A percentile compares a stretch with the other conserved stretches of the same genome.
phyloP scores from a whole-genome alignment of 2,888 invertebrate species.

The Sussaba pulchella region DNA sequence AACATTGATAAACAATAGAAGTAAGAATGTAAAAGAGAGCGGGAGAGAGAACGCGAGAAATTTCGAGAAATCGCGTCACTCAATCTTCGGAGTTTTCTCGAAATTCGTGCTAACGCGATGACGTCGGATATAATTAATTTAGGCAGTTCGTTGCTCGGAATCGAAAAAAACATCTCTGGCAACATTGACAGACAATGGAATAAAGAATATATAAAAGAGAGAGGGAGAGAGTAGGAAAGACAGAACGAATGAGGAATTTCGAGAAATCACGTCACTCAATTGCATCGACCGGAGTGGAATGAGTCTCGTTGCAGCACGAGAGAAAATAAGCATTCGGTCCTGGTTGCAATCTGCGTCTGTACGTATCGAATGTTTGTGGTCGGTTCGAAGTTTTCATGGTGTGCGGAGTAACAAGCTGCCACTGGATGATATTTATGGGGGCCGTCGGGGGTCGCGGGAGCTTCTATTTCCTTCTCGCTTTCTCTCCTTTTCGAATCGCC shows the following conservation, averaged over 20 bases:
- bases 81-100: neutral
- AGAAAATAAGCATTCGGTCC: constrained; percentile 11
- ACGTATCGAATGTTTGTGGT: constrained; percentile 80
- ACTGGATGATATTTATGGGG: constrained; percentile 82
- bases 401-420: constrained; percentile 83
- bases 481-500: constrained; percentile 50
- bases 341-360: constrained; percentile 18
- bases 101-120: neutral
- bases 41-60: constrained; percentile 4
- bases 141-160: neutral
- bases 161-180: constrained; percentile 18
- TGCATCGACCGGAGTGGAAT: constrained; percentile 28
- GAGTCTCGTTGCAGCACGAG: neutral
- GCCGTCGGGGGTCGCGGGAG: constrained; percentile 80
- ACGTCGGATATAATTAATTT: constrained; percentile 27
- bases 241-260: constrained; percentile 16
- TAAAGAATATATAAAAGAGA: no score
- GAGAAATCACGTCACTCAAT: constrained; percentile 17
- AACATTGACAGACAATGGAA: neutral
- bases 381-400: constrained; percentile 79
- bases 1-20: neutral
- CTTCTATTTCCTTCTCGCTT: constrained; percentile 50
- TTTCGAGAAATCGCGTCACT: neutral
- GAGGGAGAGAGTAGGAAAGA: constrained; percentile 1
- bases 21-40: constrained; percentile 4